Evolutionary conservation across 2,888 invertebrate species (phyloP).

Genomic region (Drosophila barbarae): DNA sequence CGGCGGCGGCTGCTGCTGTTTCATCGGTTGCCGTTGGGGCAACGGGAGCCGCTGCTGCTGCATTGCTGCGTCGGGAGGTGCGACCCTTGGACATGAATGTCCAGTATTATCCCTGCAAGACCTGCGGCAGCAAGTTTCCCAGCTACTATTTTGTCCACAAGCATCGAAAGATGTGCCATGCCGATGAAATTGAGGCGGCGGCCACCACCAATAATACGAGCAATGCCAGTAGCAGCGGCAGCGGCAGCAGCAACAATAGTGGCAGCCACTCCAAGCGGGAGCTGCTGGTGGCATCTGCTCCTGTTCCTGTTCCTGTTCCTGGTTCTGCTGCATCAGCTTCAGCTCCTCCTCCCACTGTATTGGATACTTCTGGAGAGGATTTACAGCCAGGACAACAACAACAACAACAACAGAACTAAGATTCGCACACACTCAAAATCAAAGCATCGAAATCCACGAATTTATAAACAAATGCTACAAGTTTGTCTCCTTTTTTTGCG

Average conservation of each 20-base stretch:
- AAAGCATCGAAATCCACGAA: slow-evolving; percentile 54
- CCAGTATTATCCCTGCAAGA: slow-evolving; percentile 96
- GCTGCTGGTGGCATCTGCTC: neutral
- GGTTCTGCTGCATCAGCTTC: neutral
- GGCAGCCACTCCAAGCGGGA: slow-evolving; percentile 28
- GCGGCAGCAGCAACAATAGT: slow-evolving; percentile 29
- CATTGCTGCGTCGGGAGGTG: slow-evolving; percentile 81
- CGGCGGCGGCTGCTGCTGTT: neutral
- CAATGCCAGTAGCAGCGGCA: slow-evolving; percentile 3
- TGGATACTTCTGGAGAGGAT: slow-evolving; percentile 7
- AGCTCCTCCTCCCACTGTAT: neutral
- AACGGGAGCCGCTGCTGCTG: neutral
- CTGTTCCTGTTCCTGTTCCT: neutral
- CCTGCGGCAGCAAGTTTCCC: slow-evolving; percentile 94
- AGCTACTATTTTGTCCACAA: slow-evolving; percentile 97
- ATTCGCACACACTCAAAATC: slow-evolving; percentile 8
- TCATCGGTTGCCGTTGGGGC: neutral
- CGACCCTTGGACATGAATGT: slow-evolving; percentile 87
- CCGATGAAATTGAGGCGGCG: slow-evolving; percentile 78
- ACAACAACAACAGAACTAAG: slow-evolving; percentile 1
- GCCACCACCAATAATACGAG: slow-evolving; percentile 6
- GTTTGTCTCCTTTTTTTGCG: slow-evolving; percentile 42
- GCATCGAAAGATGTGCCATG: slow-evolving; percentile 92
- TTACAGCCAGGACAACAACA: neutral
- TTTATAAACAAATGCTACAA: slow-evolving; percentile 44